Evolutionary conservation across 2,113 vertebrate genomes (phyloP), one percentile per base, ranked within the genome.

Genomic region (Clupea harengus): DNA sequence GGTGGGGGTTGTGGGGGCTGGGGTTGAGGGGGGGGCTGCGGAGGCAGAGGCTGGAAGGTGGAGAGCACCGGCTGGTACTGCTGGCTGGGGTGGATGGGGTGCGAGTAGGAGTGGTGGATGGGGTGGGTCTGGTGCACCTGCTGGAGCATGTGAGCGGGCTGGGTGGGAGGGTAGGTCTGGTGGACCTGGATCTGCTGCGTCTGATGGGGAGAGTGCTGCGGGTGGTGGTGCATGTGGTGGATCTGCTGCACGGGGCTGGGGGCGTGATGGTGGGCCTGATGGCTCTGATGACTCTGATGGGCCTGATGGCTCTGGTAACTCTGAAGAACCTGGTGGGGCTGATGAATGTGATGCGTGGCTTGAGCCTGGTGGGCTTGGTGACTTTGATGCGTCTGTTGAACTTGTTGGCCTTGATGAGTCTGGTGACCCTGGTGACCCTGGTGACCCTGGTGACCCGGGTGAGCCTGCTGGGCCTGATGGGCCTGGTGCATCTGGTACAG

Each of bases 21-120:
- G 20, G 80, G 83, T 52, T 84, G 17, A 90, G 92, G 81, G 87
- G 90, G 88, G 88, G 92, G 88, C 45, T 75, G 82, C 25, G 91
- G 92, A 80, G 93, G 89, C 46, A 93, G 72, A 54, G 94, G 93
- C 88, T 95, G 94, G 87, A 95, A 95, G 22, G 91, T 92, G 67
- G 95, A 93, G 47, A 91, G 90, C 28, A 90, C 72, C 32, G 28
- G 72, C 80, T 93, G 92, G 45, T 93, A 92, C 0, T 93, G 91
- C 86, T 94, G 93, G n/a, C 94, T 91, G 0, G 95, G 94, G 81
- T 95, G 95, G 80, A 95, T 94, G 17, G 93, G 93, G 64, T 90
- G 94, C 92, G 78, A 95, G 91, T 78, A 92, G 93, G 88, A 50
- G 89, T 81, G 45, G 85, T 88, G 89, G 2, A 85, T 81, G 7